A percentile compares a stretch with the other conserved stretches of the same genome.
These are phyloP conservation scores for Tricholauxania praeusta DNA, from an alignment of 2,888 invertebrate genomes.

Conservation along the genomic window DNA sequence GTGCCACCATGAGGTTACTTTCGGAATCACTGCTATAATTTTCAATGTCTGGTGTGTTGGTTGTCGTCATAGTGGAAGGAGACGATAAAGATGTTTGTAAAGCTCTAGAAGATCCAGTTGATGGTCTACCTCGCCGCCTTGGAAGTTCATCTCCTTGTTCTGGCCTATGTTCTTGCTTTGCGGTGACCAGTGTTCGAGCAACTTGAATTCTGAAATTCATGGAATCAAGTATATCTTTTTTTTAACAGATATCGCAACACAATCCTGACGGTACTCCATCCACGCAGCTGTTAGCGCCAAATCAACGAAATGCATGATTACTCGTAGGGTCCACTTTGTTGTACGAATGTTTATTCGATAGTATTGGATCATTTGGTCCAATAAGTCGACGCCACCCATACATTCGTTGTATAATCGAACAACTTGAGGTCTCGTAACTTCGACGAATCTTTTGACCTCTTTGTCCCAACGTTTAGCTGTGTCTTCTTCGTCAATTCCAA, in stretches of 20 bases:
- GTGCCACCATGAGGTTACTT: no score
- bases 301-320: conserved; percentile 48
- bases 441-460: conserved; percentile 44
- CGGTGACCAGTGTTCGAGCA: no score
- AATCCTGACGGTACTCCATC: conserved; percentile 35
- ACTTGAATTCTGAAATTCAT: no score
- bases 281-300: conserved; percentile 44
- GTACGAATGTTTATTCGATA: conserved; percentile 51
- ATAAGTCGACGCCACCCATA: conserved; percentile 56
- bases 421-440: conserved; percentile 49
- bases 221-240: background rate
- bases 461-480: conserved; percentile 47
- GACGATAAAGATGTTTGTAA: no score
- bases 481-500: no score
- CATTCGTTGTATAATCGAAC: conserved; percentile 48
- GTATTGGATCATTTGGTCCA: conserved; percentile 51
- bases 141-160: no score
- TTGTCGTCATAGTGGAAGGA: no score
- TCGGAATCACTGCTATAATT: no score
- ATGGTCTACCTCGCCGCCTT: no score
- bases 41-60: no score
- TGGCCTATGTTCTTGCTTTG: no score
- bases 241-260: background rate
- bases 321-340: conserved; percentile 47
- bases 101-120: no score